phyloP scores from a whole-genome alignment of 1,140 invertebrate species.

The Drosophila nigrodunni region DNA sequence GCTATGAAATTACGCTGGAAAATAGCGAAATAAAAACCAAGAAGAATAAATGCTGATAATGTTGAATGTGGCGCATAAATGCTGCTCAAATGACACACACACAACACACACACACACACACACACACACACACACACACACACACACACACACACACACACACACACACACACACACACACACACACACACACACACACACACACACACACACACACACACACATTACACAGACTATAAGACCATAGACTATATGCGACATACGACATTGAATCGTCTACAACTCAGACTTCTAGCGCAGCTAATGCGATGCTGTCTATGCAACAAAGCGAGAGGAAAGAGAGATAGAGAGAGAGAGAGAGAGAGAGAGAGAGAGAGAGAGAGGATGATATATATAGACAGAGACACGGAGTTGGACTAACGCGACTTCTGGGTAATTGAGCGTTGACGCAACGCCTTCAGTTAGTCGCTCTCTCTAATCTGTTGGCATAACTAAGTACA shows the following conservation, averaged over 20 bases:
- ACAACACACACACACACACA: conserved; percentile 21
- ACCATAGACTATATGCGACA: not conserved
- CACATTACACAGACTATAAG: conserved; percentile 13
- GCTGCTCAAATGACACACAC: conserved; percentile 53
- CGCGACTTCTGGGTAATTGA: conserved; percentile 39
- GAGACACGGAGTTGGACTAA: not conserved
- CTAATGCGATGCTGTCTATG: conserved; percentile 11
- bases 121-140: conserved; percentile 30
- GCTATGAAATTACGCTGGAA: conserved; percentile 78
- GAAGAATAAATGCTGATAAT: conserved; percentile 67
- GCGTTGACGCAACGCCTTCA: conserved; percentile 36
- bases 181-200: conserved; percentile 36
- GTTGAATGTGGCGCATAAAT: conserved; percentile 66
- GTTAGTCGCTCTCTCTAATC: conserved; percentile 26
- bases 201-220: conserved; percentile 25
- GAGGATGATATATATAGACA: not conserved
- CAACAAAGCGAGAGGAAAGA: not conserved
- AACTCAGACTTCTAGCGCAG: not conserved
- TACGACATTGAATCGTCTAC: conserved; percentile 7
- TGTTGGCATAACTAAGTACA: conserved; percentile 32
- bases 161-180: conserved; percentile 20
- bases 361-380: not conserved
- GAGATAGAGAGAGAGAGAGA: not conserved
- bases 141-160: conserved; percentile 38
- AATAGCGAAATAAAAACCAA: conserved; percentile 77